Evolutionary conservation across 2,888 invertebrate species (phyloP).

Genomic region (Drosophila vallismaia): DNA sequence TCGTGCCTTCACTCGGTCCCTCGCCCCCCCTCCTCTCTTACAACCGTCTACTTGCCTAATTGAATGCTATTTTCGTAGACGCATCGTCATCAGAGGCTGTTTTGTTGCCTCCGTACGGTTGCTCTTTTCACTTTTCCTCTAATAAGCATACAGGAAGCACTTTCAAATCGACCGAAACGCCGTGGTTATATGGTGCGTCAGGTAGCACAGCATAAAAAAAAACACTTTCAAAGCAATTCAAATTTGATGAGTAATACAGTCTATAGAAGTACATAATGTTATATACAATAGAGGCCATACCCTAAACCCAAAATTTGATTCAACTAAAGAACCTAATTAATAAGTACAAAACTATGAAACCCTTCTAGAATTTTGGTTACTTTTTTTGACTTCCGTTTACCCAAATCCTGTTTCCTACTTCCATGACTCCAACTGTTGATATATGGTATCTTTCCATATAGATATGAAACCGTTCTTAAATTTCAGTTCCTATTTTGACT

Average conservation of each 20-base stretch:
- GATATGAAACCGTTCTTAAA: not conserved
- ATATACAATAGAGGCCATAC: not conserved
- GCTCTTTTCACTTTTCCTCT: constrained; percentile 75
- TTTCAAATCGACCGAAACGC: constrained; percentile 57
- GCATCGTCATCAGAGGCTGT: constrained; percentile 63
- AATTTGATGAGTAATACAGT: constrained; percentile 67
- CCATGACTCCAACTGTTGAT: too few species aligned
- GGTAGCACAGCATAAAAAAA: constrained; percentile 58
- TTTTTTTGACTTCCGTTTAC: too few species aligned
- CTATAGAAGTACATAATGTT: not conserved
- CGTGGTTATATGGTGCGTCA: constrained; percentile 35
- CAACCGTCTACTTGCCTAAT: constrained; percentile 61
- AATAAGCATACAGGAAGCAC: constrained; percentile 78
- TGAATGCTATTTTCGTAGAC: constrained; percentile 74
- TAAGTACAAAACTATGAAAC: too few species aligned
- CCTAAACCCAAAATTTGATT: too few species aligned
- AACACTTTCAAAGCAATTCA: constrained; percentile 67
- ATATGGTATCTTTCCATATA: too few species aligned
- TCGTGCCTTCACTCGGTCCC: constrained; percentile 5
- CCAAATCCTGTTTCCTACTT: too few species aligned
- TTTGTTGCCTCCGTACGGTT: constrained; percentile 23
- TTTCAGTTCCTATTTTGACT: not conserved
- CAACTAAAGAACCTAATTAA: too few species aligned
- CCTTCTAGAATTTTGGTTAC: too few species aligned
- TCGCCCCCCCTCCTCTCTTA: not conserved